These are phyloP conservation scores for Ochropleura plecta DNA, from an alignment of 2,888 invertebrate genomes.

Conservation along the genomic window DNA sequence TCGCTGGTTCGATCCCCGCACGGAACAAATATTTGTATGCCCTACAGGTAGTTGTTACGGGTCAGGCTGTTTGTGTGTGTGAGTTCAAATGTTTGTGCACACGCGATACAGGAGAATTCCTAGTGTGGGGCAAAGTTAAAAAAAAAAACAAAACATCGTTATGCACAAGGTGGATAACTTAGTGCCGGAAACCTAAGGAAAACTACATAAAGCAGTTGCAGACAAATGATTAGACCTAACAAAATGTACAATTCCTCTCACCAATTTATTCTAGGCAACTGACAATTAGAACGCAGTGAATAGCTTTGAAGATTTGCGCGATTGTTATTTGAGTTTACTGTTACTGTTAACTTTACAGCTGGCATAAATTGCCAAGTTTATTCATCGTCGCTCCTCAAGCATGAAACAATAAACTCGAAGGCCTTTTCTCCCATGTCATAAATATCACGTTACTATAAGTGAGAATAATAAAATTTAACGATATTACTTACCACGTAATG, in stretches of 20 bases:
- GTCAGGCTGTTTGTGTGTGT: too few species aligned
- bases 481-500: slow-evolving; percentile 78
- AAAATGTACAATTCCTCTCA: slow-evolving; percentile 19
- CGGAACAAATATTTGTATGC: too few species aligned
- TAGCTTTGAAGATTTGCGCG: slow-evolving; percentile 72
- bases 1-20: too few species aligned
- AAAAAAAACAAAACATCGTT: too few species aligned
- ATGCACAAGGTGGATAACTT: too few species aligned
- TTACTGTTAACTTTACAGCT: slow-evolving; percentile 79
- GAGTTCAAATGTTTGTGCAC: too few species aligned
- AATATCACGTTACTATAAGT: slow-evolving; percentile 87
- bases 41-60: too few species aligned
- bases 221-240: slow-evolving; percentile 1
- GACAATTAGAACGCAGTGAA: slow-evolving; percentile 67
- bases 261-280: slow-evolving; percentile 44
- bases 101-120: too few species aligned
- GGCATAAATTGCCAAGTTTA: slow-evolving; percentile 83
- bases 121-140: too few species aligned
- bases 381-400: slow-evolving; percentile 81
- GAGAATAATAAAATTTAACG: slow-evolving; percentile 84
- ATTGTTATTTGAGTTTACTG: slow-evolving; percentile 76
- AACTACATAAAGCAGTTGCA: neutral
- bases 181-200: neutral
- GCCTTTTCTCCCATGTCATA: slow-evolving; percentile 81
- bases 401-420: slow-evolving; percentile 85